phyloP scores from a whole-genome alignment of 2,113 vertebrate genomes.

The Rhinoptilus africanus region DNA sequence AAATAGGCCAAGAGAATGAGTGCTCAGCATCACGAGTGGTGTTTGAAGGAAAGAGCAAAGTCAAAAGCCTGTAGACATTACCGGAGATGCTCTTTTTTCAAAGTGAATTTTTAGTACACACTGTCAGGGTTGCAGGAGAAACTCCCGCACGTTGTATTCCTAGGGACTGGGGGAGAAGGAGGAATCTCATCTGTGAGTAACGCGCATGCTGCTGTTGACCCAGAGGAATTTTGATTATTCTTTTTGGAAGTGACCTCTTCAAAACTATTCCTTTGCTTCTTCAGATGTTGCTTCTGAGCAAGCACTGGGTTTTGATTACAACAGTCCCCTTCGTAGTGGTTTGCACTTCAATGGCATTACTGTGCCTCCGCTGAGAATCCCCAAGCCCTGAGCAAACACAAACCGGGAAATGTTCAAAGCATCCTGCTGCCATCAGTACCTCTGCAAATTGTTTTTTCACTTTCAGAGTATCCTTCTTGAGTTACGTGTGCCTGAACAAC shows the following conservation, averaged over 20 bases:
- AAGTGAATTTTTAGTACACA: neutral
- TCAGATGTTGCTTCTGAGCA: neutral
- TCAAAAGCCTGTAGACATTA: slow-evolving; percentile 41
- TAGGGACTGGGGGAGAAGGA: neutral
- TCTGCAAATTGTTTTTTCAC: slow-evolving; percentile 1
- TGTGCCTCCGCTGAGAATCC: neutral
- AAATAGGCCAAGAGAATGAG: slow-evolving; percentile 61
- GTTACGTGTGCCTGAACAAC: neutral
- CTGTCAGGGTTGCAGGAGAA: neutral
- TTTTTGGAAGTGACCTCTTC: slow-evolving; percentile 24
- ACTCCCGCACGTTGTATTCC: neutral
- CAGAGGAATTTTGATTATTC: neutral
- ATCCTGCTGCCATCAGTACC: neutral
- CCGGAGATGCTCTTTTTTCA: neutral
- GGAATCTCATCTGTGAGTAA: neutral
- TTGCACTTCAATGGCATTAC: neutral
- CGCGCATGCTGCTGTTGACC: neutral
- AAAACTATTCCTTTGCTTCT: neutral
- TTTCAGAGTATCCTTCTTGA: neutral
- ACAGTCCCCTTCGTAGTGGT: neutral
- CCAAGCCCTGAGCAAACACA: neutral
- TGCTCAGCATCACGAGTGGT: slow-evolving; percentile 49
- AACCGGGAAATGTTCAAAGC: neutral
- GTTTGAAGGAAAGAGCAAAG: slow-evolving; percentile 66
- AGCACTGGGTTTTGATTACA: neutral